Conservation (phyloP, 2,113 vertebrate species). For the Sceloporus undulatus region DNA sequence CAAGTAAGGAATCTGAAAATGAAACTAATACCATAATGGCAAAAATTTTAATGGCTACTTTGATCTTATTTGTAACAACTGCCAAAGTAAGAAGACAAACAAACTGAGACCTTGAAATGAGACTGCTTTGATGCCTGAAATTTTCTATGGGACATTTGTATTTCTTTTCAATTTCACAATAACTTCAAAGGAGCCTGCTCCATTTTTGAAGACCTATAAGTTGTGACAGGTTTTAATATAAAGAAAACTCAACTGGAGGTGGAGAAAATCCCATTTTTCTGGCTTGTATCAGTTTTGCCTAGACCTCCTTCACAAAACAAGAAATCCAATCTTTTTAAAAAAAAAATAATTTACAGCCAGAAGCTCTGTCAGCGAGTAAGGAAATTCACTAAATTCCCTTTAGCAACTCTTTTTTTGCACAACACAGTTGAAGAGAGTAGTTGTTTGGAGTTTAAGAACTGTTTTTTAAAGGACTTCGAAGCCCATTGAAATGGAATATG, state of each 20-base stretch:
- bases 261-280: background rate
- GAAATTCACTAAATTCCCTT: background rate
- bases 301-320: background rate
- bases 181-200: background rate
- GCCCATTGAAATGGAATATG: no score
- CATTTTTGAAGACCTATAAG: background rate
- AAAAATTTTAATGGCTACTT: slow-evolving; percentile 2
- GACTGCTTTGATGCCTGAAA: background rate
- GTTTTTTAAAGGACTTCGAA: background rate
- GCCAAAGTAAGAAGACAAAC: background rate
- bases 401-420: background rate
- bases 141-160: background rate
- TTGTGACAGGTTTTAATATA: background rate
- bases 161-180: background rate
- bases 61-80: slow-evolving; percentile 17
- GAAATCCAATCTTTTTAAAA: background rate
- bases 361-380: background rate
- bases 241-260: background rate
- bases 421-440: background rate
- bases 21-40: background rate
- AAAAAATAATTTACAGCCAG: background rate
- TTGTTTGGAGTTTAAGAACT: background rate
- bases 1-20: background rate
- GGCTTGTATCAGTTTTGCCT: slow-evolving; percentile 11
- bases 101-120: background rate